These are phyloP conservation scores for Bubo bubo DNA, from an alignment of 2,113 vertebrate species.

Conservation along the genomic window DNA sequence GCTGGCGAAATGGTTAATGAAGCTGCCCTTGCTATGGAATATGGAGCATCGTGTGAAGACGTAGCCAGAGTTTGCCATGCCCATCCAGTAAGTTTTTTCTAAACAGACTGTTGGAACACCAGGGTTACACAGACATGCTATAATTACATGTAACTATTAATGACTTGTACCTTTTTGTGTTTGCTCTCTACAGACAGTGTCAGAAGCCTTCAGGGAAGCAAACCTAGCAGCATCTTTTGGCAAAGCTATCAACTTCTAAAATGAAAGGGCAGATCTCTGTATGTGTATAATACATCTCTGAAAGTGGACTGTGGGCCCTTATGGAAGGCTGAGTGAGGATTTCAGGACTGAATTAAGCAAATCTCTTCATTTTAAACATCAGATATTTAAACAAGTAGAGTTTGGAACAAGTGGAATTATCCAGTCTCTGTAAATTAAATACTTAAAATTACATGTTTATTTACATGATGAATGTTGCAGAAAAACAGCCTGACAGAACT, in stretches of 20 bases:
- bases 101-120: neutral
- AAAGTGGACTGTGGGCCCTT: conserved; percentile 48
- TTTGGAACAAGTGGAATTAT: conserved; percentile 62
- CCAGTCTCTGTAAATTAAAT: conserved; percentile 64
- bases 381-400: conserved; percentile 64
- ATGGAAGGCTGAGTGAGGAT: conserved; percentile 44
- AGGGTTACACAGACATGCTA: neutral
- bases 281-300: conserved; percentile 36
- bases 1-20: conserved; percentile 98
- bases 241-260: conserved; percentile 97
- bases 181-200: conserved; percentile 87
- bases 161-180: conserved; percentile 7
- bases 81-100: conserved; percentile 84
- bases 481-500: conserved; percentile 4
- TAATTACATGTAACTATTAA: neutral
- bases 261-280: conserved; percentile 25
- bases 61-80: conserved; percentile 95
- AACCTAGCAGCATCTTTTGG: conserved; percentile 96
- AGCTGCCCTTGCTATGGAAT: conserved; percentile 95
- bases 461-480: conserved; percentile 50
- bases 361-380: conserved; percentile 47
- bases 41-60: conserved; percentile 96
- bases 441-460: conserved; percentile 32
- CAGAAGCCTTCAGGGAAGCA: conserved; percentile 98
- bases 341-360: conserved; percentile 64